These are phyloP conservation scores for Caenorhabditis brenneri DNA, from an alignment of 1,140 invertebrate genomes.

Conservation along the genomic window DNA sequence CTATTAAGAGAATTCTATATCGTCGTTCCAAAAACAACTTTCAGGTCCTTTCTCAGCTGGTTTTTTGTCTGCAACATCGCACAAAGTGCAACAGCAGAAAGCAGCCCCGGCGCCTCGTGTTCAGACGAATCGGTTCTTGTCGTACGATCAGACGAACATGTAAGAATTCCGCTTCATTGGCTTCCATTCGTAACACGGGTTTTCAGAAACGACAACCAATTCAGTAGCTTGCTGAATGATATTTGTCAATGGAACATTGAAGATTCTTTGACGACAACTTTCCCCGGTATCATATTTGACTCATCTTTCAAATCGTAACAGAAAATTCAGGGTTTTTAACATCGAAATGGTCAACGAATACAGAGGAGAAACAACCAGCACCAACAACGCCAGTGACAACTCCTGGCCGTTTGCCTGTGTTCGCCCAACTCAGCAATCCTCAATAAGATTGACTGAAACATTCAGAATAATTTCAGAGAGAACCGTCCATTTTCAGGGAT, in stretches of 20 bases:
- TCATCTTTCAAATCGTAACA: neutral
- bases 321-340: conserved; percentile 11
- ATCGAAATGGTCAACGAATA: neutral
- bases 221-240: conserved; percentile 34
- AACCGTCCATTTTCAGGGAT: conserved; percentile 43
- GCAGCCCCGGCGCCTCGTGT: neutral
- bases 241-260: conserved; percentile 31
- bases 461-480: neutral
- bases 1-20: neutral
- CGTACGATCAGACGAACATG: conserved; percentile 30
- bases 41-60: conserved; percentile 29
- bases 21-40: no score
- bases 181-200: neutral
- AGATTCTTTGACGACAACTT: neutral
- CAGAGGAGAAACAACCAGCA: neutral
- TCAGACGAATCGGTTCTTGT: conserved; percentile 26
- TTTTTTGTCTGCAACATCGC: conserved; percentile 34
- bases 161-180: neutral
- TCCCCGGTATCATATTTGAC: neutral
- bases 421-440: conserved; percentile 31
- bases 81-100: neutral
- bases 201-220: conserved; percentile 33
- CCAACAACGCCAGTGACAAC: neutral
- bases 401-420: conserved; percentile 40
- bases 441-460: conserved; percentile 32